Evolutionary conservation across 64 coral and sea anemone species (phyloP).

Genomic region (Dendrophyllia cribrosa): DNA sequence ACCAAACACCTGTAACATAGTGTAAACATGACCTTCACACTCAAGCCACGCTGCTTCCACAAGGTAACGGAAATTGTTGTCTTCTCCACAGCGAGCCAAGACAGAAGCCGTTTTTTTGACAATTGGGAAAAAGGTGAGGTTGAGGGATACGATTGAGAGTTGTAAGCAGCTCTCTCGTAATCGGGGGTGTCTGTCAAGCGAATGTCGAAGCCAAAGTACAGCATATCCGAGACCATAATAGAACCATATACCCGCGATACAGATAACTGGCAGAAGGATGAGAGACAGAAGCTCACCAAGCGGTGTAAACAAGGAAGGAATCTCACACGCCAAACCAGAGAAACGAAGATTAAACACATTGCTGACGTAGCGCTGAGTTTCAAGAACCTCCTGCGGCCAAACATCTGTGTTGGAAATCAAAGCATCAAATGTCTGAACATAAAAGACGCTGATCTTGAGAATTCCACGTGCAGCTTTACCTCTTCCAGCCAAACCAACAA

Average conservation of each 20-base stretch:
- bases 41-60: conserved; percentile 69
- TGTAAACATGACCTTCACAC: conserved; percentile 39
- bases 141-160: conserved; percentile 70
- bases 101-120: conserved; percentile 58
- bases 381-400: conserved; percentile 57
- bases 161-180: conserved; percentile 44
- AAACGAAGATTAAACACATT: conserved; percentile 82
- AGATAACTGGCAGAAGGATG: conserved; percentile 49
- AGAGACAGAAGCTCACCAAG: conserved; percentile 54
- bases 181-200: background rate
- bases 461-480: conserved; percentile 53
- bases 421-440: conserved; percentile 86
- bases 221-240: conserved; percentile 23
- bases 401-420: conserved; percentile 65
- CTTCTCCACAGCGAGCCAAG: conserved; percentile 54
- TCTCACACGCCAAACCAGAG: conserved; percentile 55
- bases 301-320: conserved; percentile 64
- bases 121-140: conserved; percentile 83
- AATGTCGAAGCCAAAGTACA: conserved; percentile 24
- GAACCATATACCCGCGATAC: background rate
- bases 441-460: conserved; percentile 78
- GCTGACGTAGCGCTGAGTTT: conserved; percentile 56
- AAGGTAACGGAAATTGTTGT: conserved; percentile 23
- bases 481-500: conserved; percentile 74
- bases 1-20: conserved; percentile 38